A percentile compares a stretch with the other conserved stretches of the same genome.
Evolutionary conservation across 2,888 invertebrate species (phyloP).

Genomic region (Chrysolina oricalcia): DNA sequence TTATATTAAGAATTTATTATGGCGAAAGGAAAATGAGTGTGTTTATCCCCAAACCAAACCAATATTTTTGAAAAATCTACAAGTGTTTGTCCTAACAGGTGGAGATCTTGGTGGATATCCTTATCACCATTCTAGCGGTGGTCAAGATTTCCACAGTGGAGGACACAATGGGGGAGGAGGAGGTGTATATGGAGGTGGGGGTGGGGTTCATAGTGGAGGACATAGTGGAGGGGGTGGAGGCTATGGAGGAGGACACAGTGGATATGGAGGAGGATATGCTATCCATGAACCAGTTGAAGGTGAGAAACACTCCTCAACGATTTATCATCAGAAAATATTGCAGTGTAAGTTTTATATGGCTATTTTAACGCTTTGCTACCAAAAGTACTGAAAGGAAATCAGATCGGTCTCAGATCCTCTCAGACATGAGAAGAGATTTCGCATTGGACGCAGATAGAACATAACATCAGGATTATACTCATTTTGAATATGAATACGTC

Average conservation of each 20-base stretch:
- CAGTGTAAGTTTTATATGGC: too few relatives aligned
- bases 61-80: background rate
- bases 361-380: too few relatives aligned
- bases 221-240: slow-evolving; percentile 54
- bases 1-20: too few relatives aligned
- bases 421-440: too few relatives aligned
- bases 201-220: slow-evolving; percentile 26
- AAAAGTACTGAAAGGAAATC: too few relatives aligned
- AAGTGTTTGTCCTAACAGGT: background rate
- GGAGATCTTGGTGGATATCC: background rate
- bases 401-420: too few relatives aligned
- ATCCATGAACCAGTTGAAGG: slow-evolving; percentile 33
- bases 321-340: too few relatives aligned
- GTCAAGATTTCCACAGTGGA: slow-evolving; percentile 18
- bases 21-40: too few relatives aligned
- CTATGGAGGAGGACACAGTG: slow-evolving; percentile 46
- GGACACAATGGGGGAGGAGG: slow-evolving; percentile 44
- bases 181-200: slow-evolving; percentile 35
- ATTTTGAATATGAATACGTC: too few relatives aligned
- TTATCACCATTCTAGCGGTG: slow-evolving; percentile 23
- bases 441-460: too few relatives aligned
- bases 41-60: background rate
- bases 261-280: slow-evolving; percentile 48
- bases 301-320: background rate
- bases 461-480: too few relatives aligned